Percentiles rank a stretch among this genome's conserved stretches.
Conservation (phyloP, 2,888 invertebrate genomes). For the Cosmorhoe ocellata region DNA sequence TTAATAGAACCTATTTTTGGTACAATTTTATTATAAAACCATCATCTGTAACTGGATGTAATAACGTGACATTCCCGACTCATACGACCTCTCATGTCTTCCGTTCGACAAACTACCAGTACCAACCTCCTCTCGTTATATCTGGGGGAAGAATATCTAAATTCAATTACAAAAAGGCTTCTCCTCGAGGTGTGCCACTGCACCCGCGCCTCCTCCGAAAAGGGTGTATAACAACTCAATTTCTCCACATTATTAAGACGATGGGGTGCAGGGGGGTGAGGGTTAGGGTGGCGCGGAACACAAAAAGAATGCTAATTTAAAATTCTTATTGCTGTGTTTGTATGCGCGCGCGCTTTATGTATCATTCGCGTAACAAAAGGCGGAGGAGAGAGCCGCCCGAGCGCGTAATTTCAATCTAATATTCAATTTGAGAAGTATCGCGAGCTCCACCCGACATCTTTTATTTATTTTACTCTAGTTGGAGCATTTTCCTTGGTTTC, state of each 20-base stretch:
- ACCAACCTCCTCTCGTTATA: constrained; percentile 68
- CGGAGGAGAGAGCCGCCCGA: constrained; percentile 72
- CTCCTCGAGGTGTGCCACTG: constrained; percentile 72
- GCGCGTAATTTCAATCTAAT: constrained; percentile 82
- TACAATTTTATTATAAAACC: constrained; percentile 31
- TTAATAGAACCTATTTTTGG: constrained; percentile 77
- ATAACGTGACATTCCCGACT: constrained; percentile 53
- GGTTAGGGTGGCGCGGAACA: constrained; percentile 70
- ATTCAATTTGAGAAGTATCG: constrained; percentile 79
- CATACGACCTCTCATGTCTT: constrained; percentile 66
- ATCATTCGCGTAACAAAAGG: constrained; percentile 77
- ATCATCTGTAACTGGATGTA: constrained; percentile 19
- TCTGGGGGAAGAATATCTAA: constrained; percentile 78
- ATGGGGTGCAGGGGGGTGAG: constrained; percentile 58
- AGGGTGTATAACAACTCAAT: constrained; percentile 82
- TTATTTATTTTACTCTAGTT: constrained; percentile 68
- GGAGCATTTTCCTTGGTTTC: constrained; percentile 60
- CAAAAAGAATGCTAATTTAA: constrained; percentile 83
- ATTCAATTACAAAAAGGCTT: constrained; percentile 82
- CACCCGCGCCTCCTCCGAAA: constrained; percentile 76
- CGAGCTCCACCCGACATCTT: constrained; percentile 67
- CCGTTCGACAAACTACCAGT: constrained; percentile 64
- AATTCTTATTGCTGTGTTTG: constrained; percentile 79
- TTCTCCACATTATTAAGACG: constrained; percentile 80
- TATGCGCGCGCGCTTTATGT: constrained; percentile 80